Evolutionary conservation across 2,113 vertebrate species (phyloP).

Genomic region (Gadus macrocephalus): DNA sequence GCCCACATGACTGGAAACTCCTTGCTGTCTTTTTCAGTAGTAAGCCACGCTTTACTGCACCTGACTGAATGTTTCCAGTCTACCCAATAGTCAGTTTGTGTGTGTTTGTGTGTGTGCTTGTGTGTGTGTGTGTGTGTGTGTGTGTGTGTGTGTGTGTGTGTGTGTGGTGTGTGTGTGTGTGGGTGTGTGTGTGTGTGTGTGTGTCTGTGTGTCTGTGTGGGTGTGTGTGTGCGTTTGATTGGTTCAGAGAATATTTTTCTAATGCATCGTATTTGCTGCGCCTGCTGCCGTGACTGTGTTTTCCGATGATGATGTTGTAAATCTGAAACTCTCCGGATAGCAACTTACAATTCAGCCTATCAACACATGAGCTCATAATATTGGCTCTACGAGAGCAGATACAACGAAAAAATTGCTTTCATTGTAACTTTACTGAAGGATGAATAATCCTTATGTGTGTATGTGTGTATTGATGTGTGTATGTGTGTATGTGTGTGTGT

Average conservation of each 20-base stretch:
- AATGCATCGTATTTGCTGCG: no score
- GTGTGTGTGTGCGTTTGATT: slow-evolving; percentile 3
- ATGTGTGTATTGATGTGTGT: no score
- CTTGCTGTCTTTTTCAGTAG: slow-evolving; percentile 62
- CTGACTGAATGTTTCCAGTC: slow-evolving; percentile 73
- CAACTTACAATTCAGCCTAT: no score
- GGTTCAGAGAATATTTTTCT: not conserved
- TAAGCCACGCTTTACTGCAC: slow-evolving; percentile 65
- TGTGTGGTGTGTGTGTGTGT: slow-evolving; percentile 15
- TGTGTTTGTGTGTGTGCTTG: slow-evolving; percentile 23
- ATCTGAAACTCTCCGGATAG: no score
- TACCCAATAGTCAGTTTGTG: slow-evolving; percentile 24
- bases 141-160: slow-evolving; percentile 1
- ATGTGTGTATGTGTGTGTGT: no score
- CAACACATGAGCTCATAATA: no score
- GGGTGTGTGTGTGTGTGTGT: slow-evolving; percentile 14
- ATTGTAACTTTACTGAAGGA: no score
- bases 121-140: slow-evolving; percentile 11
- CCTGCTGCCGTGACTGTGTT: no score
- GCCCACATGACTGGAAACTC: slow-evolving; percentile 61
- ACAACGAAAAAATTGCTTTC: no score
- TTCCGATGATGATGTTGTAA: no score
- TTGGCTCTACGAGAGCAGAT: no score
- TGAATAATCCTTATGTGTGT: no score
- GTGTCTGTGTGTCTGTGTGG: slow-evolving; percentile 3